Evolutionary conservation across 2,888 invertebrate genomes (phyloP).

Genomic region (Argynnis bischoffii): DNA sequence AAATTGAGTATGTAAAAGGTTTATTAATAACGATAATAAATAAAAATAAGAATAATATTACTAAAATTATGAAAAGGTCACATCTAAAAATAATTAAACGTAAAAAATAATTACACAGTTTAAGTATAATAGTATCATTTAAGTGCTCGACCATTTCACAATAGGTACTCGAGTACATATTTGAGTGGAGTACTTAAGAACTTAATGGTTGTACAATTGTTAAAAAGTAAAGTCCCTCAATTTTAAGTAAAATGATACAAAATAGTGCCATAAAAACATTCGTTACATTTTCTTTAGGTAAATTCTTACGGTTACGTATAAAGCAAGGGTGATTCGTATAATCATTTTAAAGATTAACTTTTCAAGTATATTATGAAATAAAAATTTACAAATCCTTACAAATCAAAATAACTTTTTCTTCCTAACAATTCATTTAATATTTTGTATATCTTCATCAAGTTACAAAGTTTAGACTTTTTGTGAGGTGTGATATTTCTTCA

Average conservation of each 20-base stretch:
- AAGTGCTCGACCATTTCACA: conserved; percentile 22
- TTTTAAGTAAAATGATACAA: conserved; percentile 13
- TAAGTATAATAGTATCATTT: conserved; percentile 21
- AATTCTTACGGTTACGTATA: neutral
- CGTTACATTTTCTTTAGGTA: neutral
- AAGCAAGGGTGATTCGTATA: no score
- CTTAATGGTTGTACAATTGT: conserved; percentile 25
- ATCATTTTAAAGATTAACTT: no score
- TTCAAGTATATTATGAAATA: no score
- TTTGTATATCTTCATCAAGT: neutral
- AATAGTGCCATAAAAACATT: neutral
- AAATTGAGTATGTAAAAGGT: neutral
- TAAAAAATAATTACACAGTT: conserved; percentile 17
- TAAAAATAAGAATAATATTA: neutral
- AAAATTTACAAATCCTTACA: no score
- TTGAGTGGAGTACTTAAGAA: conserved; percentile 23
- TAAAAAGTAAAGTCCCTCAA: conserved; percentile 18
- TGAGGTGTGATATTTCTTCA: conserved; percentile 16
- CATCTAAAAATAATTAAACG: conserved; percentile 7
- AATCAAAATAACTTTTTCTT: neutral
- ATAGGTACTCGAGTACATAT: conserved; percentile 21
- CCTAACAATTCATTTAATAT: neutral
- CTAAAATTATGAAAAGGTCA: neutral
- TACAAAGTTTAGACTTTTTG: conserved; percentile 10
- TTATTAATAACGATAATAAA: neutral